phyloP scores from a whole-genome alignment of 2,113 vertebrate species.

The Triplophysa tibetana region DNA sequence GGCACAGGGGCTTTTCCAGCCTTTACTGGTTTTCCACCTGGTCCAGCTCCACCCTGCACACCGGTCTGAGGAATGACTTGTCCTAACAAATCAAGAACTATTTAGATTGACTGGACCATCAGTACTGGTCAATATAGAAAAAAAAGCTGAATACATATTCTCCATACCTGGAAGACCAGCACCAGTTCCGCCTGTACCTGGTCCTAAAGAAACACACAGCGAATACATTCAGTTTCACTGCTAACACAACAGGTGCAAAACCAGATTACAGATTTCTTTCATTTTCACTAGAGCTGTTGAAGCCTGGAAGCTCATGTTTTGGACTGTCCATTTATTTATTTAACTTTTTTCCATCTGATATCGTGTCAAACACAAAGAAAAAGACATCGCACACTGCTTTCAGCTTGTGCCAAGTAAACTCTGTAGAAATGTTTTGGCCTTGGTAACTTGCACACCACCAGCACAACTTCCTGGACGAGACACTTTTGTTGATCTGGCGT shows the following conservation, averaged over 20 bases:
- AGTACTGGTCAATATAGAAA: not conserved
- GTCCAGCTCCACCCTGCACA: constrained; percentile 68
- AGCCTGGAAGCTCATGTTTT: constrained; percentile 61
- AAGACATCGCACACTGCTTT: constrained; percentile 67
- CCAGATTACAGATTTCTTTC: not conserved
- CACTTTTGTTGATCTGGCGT: constrained; percentile 42
- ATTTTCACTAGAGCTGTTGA: not conserved
- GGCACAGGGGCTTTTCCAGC: constrained; percentile 62
- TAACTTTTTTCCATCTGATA: constrained; percentile 55
- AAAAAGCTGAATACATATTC: not conserved
- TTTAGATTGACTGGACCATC: not conserved
- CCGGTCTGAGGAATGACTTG: constrained; percentile 77
- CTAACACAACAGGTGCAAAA: constrained; percentile 2
- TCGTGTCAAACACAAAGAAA: constrained; percentile 48
- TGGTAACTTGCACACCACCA: constrained; percentile 45
- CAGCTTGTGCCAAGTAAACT: constrained; percentile 59
- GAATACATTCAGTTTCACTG: not conserved
- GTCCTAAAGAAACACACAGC: constrained; percentile 29
- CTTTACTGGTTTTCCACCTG: constrained; percentile 73
- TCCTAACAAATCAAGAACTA: constrained; percentile 53
- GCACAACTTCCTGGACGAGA: constrained; percentile 20
- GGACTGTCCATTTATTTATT: constrained; percentile 64
- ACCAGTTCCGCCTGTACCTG: constrained; percentile 57
- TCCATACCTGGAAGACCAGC: constrained; percentile 59
- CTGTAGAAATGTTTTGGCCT: constrained; percentile 48